These are phyloP conservation scores for Sorex fumeus DNA, from an alignment of 2,113 vertebrate genomes.

Conservation along the genomic window DNA sequence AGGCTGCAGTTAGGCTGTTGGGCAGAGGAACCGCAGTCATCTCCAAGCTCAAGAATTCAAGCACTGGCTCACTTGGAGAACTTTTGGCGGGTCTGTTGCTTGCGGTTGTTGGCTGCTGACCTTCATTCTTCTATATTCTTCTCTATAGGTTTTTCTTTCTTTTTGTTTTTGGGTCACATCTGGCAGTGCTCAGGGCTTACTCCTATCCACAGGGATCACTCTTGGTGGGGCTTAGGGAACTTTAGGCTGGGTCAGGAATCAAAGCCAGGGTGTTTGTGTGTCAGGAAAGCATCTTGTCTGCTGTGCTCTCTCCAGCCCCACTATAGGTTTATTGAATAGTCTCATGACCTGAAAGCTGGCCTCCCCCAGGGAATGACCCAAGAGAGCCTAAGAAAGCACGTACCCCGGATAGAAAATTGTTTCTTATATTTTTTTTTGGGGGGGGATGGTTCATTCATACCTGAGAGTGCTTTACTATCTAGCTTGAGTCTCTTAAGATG, in stretches of 20 bases:
- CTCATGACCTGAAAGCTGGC: neutral
- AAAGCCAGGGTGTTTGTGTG: too few species aligned
- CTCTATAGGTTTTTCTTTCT: neutral
- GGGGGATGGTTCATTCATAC: too few species aligned
- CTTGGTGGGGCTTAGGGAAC: too few species aligned
- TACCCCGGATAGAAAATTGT: neutral
- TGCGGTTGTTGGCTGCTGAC: neutral
- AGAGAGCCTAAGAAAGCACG: neutral
- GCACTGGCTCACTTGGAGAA: neutral
- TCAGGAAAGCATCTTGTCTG: too few species aligned
- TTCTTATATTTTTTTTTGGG: neutral
- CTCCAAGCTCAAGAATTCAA: neutral
- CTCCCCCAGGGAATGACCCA: neutral
- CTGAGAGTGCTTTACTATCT: neutral
- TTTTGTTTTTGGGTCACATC: too few species aligned
- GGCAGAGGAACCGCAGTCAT: neutral
- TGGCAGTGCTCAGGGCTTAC: too few species aligned
- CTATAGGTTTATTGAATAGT: conserved; percentile 11
- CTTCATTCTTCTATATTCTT: neutral
- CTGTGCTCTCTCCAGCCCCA: neutral
- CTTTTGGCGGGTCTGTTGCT: neutral
- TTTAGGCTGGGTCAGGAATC: too few species aligned
- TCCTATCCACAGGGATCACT: too few species aligned
- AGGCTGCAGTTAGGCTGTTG: neutral
- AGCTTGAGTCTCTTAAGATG: too few species aligned